Conservation (phyloP, 2,797 vertebrate genomes). For the Pterois miles region DNA sequence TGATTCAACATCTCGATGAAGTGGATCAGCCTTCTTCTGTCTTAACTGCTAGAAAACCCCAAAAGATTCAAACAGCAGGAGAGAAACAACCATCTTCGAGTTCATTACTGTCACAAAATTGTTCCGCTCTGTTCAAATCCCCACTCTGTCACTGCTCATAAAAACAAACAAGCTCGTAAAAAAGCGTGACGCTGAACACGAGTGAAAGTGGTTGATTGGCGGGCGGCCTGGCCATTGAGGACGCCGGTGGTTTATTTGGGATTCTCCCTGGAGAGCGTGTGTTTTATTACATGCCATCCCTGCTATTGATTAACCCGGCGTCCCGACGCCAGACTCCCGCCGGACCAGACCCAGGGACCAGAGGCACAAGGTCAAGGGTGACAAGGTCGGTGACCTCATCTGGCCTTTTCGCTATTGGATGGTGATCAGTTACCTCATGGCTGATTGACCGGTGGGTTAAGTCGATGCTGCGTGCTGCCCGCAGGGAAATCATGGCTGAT, state of each 20-base stretch:
- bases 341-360: slow-evolving; percentile 57
- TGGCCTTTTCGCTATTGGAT: slow-evolving; percentile 55
- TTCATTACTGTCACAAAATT: background rate
- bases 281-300: slow-evolving; percentile 45
- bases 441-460: slow-evolving; percentile 60
- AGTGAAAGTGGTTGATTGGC: slow-evolving; percentile 50
- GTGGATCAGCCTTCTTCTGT: background rate
- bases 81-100: background rate
- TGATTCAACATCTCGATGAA: background rate
- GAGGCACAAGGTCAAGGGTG: slow-evolving; percentile 46
- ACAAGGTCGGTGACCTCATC: slow-evolving; percentile 55
- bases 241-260: slow-evolving; percentile 40
- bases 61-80: background rate
- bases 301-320: slow-evolving; percentile 66
- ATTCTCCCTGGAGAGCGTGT: slow-evolving; percentile 47
- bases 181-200: background rate
- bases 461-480: slow-evolving; percentile 48
- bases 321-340: slow-evolving; percentile 64
- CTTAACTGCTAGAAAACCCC: background rate
- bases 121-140: background rate
- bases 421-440: slow-evolving; percentile 59
- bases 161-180: slow-evolving; percentile 28
- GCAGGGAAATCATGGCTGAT: slow-evolving; percentile 65
- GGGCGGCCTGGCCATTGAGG: slow-evolving; percentile 40
- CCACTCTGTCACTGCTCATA: slow-evolving; percentile 25